Conservation (phyloP, 2,113 vertebrate species). For the Cnemophilus loriae region DNA sequence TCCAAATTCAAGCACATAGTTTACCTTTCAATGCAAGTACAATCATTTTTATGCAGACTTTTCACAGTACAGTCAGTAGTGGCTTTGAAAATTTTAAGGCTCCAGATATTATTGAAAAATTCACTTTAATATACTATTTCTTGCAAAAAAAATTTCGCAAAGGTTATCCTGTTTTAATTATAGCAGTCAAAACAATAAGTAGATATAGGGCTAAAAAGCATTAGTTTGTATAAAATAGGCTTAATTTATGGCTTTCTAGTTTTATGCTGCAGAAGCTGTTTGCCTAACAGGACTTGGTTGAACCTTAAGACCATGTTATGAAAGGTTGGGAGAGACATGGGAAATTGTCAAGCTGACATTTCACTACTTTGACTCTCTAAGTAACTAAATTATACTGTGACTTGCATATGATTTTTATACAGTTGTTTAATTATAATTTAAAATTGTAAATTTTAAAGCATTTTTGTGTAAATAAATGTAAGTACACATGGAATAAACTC, state of each 20-base stretch:
- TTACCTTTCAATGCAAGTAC: background rate
- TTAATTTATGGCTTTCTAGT: background rate
- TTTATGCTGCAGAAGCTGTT: background rate
- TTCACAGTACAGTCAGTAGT: background rate
- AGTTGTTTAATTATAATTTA: background rate
- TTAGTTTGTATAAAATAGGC: background rate
- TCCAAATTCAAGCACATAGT: background rate
- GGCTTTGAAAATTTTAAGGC: background rate
- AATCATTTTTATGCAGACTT: background rate
- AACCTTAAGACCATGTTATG: background rate
- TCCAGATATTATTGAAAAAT: background rate
- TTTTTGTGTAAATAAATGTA: background rate
- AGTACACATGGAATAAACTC: background rate
- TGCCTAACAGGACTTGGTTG: background rate
- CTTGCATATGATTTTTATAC: background rate
- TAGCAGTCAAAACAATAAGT: background rate
- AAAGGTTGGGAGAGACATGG: background rate
- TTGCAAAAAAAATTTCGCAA: background rate
- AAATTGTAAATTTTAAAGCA: background rate
- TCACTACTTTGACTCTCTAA: background rate
- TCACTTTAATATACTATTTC: background rate
- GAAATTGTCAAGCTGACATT: background rate
- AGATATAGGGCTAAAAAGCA: background rate
- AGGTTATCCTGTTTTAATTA: background rate
- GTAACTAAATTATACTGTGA: background rate